Percentiles rank a stretch among this genome's conserved stretches.
Conservation (phyloP, 2,113 vertebrate species). For the Bubo blakistoni region DNA sequence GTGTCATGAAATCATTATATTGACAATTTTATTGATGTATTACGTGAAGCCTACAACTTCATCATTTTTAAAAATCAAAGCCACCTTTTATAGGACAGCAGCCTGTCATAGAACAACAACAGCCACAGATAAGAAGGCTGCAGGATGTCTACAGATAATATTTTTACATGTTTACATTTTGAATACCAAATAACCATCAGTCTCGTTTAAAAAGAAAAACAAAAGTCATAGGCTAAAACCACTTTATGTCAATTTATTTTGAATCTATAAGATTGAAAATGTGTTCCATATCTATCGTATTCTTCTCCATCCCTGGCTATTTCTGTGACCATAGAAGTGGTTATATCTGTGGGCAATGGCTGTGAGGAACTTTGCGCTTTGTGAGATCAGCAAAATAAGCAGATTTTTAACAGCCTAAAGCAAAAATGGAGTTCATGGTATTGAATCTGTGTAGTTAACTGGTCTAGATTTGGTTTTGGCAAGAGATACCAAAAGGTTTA, state of each 20-base stretch:
- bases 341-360: not conserved
- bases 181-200: not conserved
- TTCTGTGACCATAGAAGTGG: not conserved
- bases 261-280: not conserved
- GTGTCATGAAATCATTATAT: not conserved
- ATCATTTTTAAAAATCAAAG: not conserved
- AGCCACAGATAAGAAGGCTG: not conserved
- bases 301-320: not conserved
- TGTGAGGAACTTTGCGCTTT: not conserved
- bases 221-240: not conserved
- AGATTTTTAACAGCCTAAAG: not conserved
- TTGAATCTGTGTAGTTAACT: not conserved
- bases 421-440: not conserved
- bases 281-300: not conserved
- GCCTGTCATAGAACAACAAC: not conserved
- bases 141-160: not conserved
- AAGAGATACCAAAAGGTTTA: not conserved
- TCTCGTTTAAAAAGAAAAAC: not conserved
- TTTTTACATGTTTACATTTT: not conserved
- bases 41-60: not conserved
- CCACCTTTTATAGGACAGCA: not conserved
- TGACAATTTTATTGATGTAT: not conserved
- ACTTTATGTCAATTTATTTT: not conserved
- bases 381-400: not conserved
- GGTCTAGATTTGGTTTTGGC: not conserved